Evolutionary conservation across 2,113 vertebrate species (phyloP).

Genomic region (Nothocercus julius): DNA sequence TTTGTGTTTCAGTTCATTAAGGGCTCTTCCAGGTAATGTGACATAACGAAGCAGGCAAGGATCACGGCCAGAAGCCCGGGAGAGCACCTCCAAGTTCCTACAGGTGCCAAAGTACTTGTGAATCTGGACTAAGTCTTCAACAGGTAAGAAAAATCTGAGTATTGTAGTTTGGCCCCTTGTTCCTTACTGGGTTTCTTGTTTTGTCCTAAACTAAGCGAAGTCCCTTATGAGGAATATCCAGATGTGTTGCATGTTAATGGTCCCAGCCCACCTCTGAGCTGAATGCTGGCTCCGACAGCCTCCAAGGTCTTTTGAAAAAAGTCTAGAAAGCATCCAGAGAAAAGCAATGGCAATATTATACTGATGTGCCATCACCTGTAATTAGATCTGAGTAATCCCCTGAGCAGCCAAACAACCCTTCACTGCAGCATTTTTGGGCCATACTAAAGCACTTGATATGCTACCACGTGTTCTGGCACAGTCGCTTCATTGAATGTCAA

Average conservation of each 20-base stretch:
- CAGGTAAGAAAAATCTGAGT: not conserved
- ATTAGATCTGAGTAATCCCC: not conserved
- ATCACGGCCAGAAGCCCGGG: not conserved
- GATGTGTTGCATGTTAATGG: not conserved
- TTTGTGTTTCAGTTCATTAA: not conserved
- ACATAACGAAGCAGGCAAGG: not conserved
- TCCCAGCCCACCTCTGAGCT: not conserved
- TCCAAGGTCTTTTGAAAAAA: not conserved
- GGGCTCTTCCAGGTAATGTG: not conserved
- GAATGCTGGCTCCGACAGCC: not conserved
- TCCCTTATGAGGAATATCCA: fast-evolving
- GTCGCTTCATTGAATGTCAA: not conserved
- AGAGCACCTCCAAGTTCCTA: not conserved
- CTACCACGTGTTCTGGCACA: not conserved
- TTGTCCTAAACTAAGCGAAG: not conserved
- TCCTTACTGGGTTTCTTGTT: not conserved
- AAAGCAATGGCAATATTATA: not conserved
- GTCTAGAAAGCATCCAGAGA: not conserved
- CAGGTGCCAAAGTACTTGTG: not conserved
- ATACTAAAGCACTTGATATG: not conserved
- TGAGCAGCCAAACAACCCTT: not conserved
- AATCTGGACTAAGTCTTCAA: not conserved
- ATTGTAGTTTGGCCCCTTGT: not conserved
- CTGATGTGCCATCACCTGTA: not conserved
- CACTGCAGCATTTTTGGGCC: not conserved